Percentiles rank a stretch among this genome's conserved stretches.
phyloP scores from a whole-genome alignment of 2,888 invertebrate species.

The Nymphalis c-album region DNA sequence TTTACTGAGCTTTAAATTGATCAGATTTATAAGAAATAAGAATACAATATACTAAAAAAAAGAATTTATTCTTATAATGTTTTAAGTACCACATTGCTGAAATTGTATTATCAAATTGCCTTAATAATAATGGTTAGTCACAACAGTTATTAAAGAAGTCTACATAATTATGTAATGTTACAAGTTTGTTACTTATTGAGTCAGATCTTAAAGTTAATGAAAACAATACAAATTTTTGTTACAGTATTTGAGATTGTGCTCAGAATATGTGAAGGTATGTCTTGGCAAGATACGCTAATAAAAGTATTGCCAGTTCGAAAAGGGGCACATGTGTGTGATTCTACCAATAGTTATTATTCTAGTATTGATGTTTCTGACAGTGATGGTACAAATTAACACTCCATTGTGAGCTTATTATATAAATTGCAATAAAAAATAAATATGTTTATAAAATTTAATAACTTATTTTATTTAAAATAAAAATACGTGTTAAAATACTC shows the following conservation, averaged over 20 bases:
- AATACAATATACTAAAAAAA: too few species aligned
- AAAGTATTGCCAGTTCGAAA: constrained; percentile 89
- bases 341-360: constrained; percentile 52
- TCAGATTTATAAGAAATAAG: too few species aligned
- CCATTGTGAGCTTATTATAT: background rate
- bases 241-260: constrained; percentile 92
- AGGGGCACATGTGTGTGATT: constrained; percentile 81
- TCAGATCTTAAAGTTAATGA: background rate
- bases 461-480: background rate
- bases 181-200: background rate
- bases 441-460: background rate
- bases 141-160: background rate
- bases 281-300: constrained; percentile 90
- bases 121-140: too few species aligned
- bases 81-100: too few species aligned
- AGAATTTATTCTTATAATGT: too few species aligned
- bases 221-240: constrained; percentile 48
- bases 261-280: constrained; percentile 86
- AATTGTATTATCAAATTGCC: too few species aligned
- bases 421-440: constrained; percentile 1
- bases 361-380: constrained; percentile 53
- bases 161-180: background rate
- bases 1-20: too few species aligned
- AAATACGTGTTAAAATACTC: too few species aligned
- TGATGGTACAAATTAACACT: constrained; percentile 37